Base-by-base conservation (phyloP, 2,113 vertebrate genomes). In the Cyprinus carpio region DNA sequence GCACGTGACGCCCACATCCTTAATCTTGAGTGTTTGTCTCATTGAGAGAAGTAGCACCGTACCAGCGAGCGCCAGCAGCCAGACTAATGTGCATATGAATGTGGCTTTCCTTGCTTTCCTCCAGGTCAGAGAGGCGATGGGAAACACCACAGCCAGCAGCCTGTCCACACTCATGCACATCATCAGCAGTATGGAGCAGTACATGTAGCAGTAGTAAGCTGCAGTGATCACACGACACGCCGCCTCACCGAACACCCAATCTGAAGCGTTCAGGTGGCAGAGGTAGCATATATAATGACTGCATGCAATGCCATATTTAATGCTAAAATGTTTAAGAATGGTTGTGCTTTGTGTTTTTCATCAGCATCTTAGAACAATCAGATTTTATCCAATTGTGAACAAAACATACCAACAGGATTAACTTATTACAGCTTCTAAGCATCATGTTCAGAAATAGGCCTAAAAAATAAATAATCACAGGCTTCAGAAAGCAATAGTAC, bases 201-300 rank as follows among this genome's bases (percentile, higher is more conserved):
- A 98, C 97, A 99, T 98, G 92, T 99, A 98, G 87, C 95, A 95
- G 88, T 98, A 98, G 89, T 97, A 99, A 0, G 96, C 95, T 0
- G 96, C 96, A 0, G 96, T 99, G 86, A 97, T 86, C 0, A 96
- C 89, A 31, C 93, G 91, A 87, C 98, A 99, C 94, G 96, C 90
- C 0, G 88, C 88, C 12, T 96, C 85, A 46, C 97, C 97, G 25
- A 96, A 98, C 15, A 69, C 56, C 98, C 98, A 99, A 82, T 99
- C 43, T 3, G 96, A 97, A 82, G 96, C 96, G 0, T 94, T 93
- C 75, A 96, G 97, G 90, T 97, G 96, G 82, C 79, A 98, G 96
- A 0, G 97, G 98, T 6, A 99, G 96, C 15, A 97, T n/a, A n/a
- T n/a, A n/a, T n/a, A n/a, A n/a, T 54, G 16, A 54, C 18, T 54